Evolutionary conservation across 2,797 vertebrate species (phyloP), one percentile per base, ranked within the genome.

Genomic region (Pipistrellus pygmaeus): DNA sequence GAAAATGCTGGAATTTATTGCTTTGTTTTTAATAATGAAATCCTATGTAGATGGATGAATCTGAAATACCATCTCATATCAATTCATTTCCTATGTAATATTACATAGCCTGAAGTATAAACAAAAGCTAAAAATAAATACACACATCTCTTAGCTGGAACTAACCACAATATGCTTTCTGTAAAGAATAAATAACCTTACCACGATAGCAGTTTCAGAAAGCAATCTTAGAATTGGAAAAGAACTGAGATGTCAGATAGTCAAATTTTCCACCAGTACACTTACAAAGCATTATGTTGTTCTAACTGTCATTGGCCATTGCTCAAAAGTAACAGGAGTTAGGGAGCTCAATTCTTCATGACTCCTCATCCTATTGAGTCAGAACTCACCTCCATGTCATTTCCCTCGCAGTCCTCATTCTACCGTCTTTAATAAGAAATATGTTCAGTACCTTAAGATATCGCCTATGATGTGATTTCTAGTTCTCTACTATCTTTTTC

Each of bases 11-110:
- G 82, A 91, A 73, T 87, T 25, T 53, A 30, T 32, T 84, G 18
- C 92, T 62, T 69, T 17, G 41, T 93, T 83, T 64, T 57, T 44
- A 23, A 35, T 88, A 71, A 85, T 85, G 46, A 96, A 81, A 76
- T 71, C 27, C 15, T 93, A 13, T 53, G 15, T 55, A 13, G 18
- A 81, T 72, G 18, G 44, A 91, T 85, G 66, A 6, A 62, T 83
- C 51, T 84, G 81, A 96, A 85, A 66, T 81, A 69, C 78, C n/a
- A 93, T 77, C 27, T 77, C 35, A 87, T 81, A 88, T 94, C 55
- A 92, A 78, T 92, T 93, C 44, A 85, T 80, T 88, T 91, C 0
- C 0, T 82, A 91, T 80, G 8, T 76, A 53, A 72, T 84, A 66
- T 51, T 88, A 38, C 55, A 93, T 72, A 95, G 66, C 66, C 86